Base-by-base conservation (phyloP, 2,113 vertebrate genomes). In the Anguilla japonica region DNA sequence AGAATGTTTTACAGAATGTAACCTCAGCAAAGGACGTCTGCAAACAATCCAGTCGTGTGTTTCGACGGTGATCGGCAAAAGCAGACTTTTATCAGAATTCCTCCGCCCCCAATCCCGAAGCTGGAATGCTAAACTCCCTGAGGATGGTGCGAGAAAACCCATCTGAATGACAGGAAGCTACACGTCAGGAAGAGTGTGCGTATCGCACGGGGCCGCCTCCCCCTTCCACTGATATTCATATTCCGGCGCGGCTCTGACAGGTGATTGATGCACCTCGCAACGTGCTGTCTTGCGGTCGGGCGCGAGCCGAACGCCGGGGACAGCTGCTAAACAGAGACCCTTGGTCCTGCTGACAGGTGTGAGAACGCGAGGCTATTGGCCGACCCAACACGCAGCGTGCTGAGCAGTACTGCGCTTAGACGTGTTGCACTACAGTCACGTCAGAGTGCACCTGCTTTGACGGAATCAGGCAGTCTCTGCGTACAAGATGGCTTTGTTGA, bases 231-330 rank as follows among this genome's bases (percentile, higher is more conserved):
- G 41, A 82, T 82, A 22, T 82, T 2, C 80, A 82, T 82, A 82
- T 82, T 82, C 41, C 41, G 8, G 41, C 16, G 26, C 11, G n/a
- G 43, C 46, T 29, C 26, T 83, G 82, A 53, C 50, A 39, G 46
- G 41, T 83, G 82, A 83, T 57, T 83, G 82, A 53, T 57, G 50
- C 29, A n/a, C 46, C 50, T 34, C 82, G 18, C 46, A 83, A 57
- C 29, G n/a, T 9, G 50, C 13, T 14, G 41, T 56, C 82, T 15
- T 18, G 5, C n/a, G n/a, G 46, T n/a, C 22, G 50, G 26, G 56
- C 13, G 56, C 18, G 60, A 22, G 18, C 2, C 50, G 80, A 46
- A 34, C 22, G 46, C n/a, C n/a, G 5, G 46, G 26, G 81, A 82
- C 82, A 83, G 82, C 82, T 40, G 53, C n/a, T 0, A 39, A 16